These are phyloP conservation scores for Drosophila planitibia DNA, from an alignment of 2,888 invertebrate species.

Conservation along the genomic window DNA sequence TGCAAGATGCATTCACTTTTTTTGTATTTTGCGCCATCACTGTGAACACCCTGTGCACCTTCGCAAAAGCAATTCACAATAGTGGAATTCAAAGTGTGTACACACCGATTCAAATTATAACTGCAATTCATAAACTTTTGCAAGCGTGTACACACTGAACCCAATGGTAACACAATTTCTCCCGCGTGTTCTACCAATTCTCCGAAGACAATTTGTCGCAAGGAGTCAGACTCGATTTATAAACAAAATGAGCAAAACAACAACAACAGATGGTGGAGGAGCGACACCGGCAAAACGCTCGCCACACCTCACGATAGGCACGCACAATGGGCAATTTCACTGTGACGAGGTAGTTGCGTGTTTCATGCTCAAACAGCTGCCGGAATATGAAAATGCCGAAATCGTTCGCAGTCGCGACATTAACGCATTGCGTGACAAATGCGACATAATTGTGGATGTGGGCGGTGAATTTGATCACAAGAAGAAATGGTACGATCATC, in stretches of 20 bases:
- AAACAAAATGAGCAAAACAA: constrained; percentile 42
- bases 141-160: constrained; percentile 16
- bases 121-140: not conserved
- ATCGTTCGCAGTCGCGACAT: constrained; percentile 90
- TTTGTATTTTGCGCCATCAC: constrained; percentile 26
- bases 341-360: constrained; percentile 90
- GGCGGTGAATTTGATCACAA: constrained; percentile 93
- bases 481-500: constrained; percentile 95
- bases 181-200: constrained; percentile 51
- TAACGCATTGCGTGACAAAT: constrained; percentile 88
- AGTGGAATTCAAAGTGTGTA: not conserved
- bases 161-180: constrained; percentile 47
- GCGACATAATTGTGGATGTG: constrained; percentile 98
- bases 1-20: not conserved
- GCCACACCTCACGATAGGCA: constrained; percentile 74
- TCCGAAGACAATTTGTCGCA: not conserved
- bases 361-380: constrained; percentile 93
- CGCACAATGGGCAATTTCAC: constrained; percentile 83
- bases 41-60: constrained; percentile 9
- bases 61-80: constrained; percentile 24
- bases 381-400: constrained; percentile 91
- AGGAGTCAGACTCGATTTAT: not conserved
- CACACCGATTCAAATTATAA: constrained; percentile 7
- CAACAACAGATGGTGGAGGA: constrained; percentile 8
- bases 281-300: constrained; percentile 60